Evolutionary conservation across 2,888 invertebrate species (phyloP), one percentile per base, ranked within the genome.

Genomic region (Automeris io): DNA sequence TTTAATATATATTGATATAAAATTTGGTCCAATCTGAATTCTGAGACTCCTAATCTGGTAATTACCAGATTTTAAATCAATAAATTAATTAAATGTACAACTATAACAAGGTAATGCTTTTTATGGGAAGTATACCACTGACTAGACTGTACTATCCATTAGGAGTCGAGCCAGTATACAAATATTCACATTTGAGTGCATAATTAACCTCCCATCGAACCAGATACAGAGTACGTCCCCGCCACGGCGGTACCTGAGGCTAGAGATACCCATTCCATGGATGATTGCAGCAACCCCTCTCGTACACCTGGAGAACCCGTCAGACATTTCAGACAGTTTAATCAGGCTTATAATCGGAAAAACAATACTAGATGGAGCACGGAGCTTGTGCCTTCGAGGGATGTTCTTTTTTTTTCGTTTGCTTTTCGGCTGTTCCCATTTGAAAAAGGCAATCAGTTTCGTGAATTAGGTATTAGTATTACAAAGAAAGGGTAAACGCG

Each of bases 331-430:
- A 63, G 68, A 59, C 58, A 54, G 64, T 64, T 68, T 83, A 83
- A 85, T 85, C 83, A 81, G 67, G 70, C 78, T 53, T 66, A 71
- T 77, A 79, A 83, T 81, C 70, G 70, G 58, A 61, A 72, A 80
- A 82, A 83, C 82, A 83, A 82, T 73, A 73, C 68, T 55, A 51
- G 53, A 68, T 70, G 60, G 64, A 67, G n/a, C 16, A 29, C 11
- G 7, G 62, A 51, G 48, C 45, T 57, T 21, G 54, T 47, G 40
- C 52, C 62, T 55, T 45, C 41, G 22, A 51, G 64, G 54, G 45
- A 47, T 43, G 40, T 41, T 43, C 38, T 37, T 35, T 39, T 45
- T 47, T 47, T 53, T 51, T 50, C 42, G 43, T 49, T 46, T 34
- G 29, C 37, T 31, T 39, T 42, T 49, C 33, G 29, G 13, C 16